phyloP scores from a whole-genome alignment of 2,888 invertebrate species.

The Aethes cnicana region DNA sequence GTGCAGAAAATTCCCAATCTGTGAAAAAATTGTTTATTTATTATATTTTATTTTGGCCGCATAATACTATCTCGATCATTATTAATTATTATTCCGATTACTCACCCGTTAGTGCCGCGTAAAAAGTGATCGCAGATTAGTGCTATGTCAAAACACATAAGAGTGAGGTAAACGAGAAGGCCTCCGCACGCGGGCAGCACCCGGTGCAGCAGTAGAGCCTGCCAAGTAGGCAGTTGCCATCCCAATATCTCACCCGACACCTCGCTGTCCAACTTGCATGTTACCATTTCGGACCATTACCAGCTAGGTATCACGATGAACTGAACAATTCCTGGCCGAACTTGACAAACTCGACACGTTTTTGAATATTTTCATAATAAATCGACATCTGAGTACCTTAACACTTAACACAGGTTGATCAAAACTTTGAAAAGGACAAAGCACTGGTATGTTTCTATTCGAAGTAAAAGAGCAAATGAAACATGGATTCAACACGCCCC shows the following conservation, averaged over 20 bases:
- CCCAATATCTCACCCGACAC: constrained; percentile 70
- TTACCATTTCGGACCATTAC: constrained; percentile 57
- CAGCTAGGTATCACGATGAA: background rate
- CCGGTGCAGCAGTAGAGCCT: constrained; percentile 65
- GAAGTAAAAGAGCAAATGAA: constrained; percentile 43
- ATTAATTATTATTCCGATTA: no score
- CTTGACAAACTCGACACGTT: background rate
- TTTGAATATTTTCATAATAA: no score
- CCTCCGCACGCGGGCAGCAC: constrained; percentile 77
- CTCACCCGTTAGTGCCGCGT: constrained; percentile 81
- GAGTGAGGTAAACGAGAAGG: constrained; percentile 84
- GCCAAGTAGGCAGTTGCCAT: constrained; percentile 69
- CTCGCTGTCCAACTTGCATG: constrained; percentile 68
- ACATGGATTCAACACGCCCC: constrained; percentile 54
- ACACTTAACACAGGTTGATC: no score
- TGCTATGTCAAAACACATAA: constrained; percentile 86
- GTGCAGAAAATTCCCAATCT: constrained; percentile 63
- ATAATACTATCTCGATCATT: no score
- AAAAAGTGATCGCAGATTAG: constrained; percentile 85
- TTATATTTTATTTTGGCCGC: background rate
- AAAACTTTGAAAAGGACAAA: background rate
- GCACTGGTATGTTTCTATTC: constrained; percentile 42
- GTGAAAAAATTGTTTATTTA: constrained; percentile 31
- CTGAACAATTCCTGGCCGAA: background rate
- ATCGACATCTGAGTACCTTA: no score